Evolutionary conservation across 2,113 vertebrate species (phyloP).

Genomic region (Pteropus alecto): DNA sequence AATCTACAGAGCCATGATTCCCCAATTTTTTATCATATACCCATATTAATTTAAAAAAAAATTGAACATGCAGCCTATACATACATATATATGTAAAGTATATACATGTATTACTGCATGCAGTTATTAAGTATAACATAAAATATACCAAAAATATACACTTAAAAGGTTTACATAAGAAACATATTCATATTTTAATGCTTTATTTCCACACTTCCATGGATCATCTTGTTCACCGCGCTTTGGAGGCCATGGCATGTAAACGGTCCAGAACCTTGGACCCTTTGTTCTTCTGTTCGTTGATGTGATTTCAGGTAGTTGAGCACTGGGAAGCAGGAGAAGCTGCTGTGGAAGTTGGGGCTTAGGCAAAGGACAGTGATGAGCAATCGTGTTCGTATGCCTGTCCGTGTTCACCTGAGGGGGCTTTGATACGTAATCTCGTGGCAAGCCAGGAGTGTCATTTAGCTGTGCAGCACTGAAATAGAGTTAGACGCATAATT

Average conservation of each 20-base stretch:
- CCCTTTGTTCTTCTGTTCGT: too few species aligned
- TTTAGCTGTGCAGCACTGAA: not conserved
- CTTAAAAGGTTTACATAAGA: not conserved
- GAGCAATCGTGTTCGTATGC: rapidly evolving
- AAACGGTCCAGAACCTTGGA: rapidly evolving
- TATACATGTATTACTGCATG: rapidly evolving
- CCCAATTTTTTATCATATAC: not conserved
- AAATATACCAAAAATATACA: not conserved
- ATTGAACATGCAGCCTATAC: not conserved
- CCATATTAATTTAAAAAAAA: not conserved
- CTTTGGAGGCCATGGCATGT: rapidly evolving
- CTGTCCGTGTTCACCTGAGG: rapidly evolving
- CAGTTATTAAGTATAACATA: not conserved
- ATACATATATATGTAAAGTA: not conserved
- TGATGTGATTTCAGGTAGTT: not conserved
- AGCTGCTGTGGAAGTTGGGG: rapidly evolving
- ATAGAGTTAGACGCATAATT: not conserved
- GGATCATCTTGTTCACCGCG: not conserved
- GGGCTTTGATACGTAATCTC: not conserved
- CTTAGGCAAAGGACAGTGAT: not conserved
- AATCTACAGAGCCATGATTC: not conserved
- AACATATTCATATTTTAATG: too few species aligned
- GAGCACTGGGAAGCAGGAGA: not conserved
- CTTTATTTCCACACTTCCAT: not conserved
- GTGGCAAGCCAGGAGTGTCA: not conserved